phyloP scores from a whole-genome alignment of 2,888 invertebrate species.

The Ophion obscuratus region DNA sequence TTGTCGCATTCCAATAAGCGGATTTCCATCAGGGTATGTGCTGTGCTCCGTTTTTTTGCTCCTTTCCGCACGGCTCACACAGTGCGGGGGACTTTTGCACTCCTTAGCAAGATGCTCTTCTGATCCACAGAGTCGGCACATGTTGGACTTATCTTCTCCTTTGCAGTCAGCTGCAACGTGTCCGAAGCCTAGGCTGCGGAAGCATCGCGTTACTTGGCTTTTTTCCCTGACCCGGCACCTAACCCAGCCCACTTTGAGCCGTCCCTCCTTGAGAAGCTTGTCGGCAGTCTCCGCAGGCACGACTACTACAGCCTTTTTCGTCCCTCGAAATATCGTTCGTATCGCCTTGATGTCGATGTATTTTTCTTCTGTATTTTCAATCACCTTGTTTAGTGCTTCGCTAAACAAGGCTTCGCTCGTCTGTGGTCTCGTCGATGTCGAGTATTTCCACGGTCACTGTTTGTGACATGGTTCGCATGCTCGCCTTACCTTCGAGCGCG shows the following conservation, averaged over 20 bases:
- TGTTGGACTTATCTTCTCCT: slow-evolving; percentile 51
- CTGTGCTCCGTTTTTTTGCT: not conserved
- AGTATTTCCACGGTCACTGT: too few species aligned
- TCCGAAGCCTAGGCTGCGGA: slow-evolving; percentile 42
- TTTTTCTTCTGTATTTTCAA: not conserved
- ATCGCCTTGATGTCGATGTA: not conserved
- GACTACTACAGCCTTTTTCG: slow-evolving; percentile 20
- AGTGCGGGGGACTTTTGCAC: slow-evolving; percentile 49
- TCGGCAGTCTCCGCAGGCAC: not conserved
- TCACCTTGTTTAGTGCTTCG: too few species aligned
- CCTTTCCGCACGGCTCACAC: slow-evolving; percentile 57
- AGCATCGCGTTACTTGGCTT: slow-evolving; percentile 41
- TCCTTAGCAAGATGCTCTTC: slow-evolving; percentile 53
- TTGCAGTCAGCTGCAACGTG: slow-evolving; percentile 12
- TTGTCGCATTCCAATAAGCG: too few species aligned
- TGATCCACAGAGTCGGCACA: slow-evolving; percentile 60
- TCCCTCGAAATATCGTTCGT: slow-evolving; percentile 2
- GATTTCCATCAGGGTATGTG: too few species aligned
- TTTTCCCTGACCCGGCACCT: slow-evolving; percentile 59
- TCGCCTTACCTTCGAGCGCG: too few species aligned
- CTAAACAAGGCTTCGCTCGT: too few species aligned
- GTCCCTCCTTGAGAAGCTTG: slow-evolving; percentile 12
- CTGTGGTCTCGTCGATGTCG: too few species aligned
- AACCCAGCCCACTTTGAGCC: slow-evolving; percentile 34
- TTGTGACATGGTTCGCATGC: too few species aligned